Evolutionary conservation across 2,113 vertebrate species (phyloP).

Genomic region (Alosa alosa): DNA sequence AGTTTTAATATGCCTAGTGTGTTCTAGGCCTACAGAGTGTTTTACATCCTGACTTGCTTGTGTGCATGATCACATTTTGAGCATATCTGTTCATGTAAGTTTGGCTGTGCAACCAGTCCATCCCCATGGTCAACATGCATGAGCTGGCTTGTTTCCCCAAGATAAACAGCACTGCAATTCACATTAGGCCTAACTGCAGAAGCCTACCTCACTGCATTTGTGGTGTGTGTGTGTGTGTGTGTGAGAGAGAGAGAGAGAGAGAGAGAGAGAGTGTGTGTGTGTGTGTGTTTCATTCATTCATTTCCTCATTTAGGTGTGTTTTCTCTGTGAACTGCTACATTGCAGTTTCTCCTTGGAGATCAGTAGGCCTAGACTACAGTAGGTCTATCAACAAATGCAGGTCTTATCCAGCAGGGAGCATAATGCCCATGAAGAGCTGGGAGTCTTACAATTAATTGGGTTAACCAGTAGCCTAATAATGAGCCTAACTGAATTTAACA

Average conservation of each 20-base stretch:
- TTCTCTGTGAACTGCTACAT: neutral
- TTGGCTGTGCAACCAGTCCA: too few relatives aligned
- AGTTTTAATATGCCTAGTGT: too few relatives aligned
- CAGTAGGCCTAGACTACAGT: slow-evolving; percentile 33
- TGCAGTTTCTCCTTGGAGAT: neutral
- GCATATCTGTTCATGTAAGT: too few relatives aligned
- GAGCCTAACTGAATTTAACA: neutral
- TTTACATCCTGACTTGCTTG: too few relatives aligned
- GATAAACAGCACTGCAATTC: too few relatives aligned
- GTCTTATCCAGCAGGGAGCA: neutral
- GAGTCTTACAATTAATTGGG: neutral
- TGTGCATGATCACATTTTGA: too few relatives aligned
- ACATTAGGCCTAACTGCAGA: too few relatives aligned
- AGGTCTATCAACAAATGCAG: slow-evolving; percentile 8
- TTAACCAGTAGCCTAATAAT: neutral
- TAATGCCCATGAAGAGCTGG: neutral
- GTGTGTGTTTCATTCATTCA: neutral
- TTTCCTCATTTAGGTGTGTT: neutral
- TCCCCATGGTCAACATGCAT: too few relatives aligned
- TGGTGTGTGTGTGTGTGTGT: slow-evolving; percentile 17
- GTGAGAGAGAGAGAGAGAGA: slow-evolving; percentile 9
- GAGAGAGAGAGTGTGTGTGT: neutral
- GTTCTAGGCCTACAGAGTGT: too few relatives aligned
- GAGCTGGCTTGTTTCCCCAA: too few relatives aligned
- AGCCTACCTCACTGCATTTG: neutral